phyloP scores from a whole-genome alignment of 2,113 vertebrate genomes.

The Heteronetta atricapilla region DNA sequence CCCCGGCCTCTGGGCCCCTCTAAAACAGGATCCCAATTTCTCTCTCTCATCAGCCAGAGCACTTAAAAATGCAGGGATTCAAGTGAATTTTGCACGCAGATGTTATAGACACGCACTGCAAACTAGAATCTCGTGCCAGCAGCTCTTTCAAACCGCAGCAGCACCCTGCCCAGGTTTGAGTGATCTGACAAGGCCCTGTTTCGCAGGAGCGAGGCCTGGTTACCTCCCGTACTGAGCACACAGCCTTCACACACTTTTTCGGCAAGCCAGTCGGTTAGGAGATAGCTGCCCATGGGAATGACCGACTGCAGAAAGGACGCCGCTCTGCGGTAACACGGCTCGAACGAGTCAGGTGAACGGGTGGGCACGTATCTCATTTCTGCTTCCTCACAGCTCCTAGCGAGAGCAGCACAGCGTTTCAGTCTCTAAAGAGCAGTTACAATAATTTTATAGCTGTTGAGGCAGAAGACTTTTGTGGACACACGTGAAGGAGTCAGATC shows the following conservation, averaged over 20 bases:
- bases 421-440: not conserved
- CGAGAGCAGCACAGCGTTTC: not conserved
- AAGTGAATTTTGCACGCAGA: not conserved
- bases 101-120: not conserved
- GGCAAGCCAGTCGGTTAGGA: not conserved
- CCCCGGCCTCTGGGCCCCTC: fast-evolving
- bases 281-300: not conserved
- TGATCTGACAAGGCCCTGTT: not conserved
- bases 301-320: not conserved
- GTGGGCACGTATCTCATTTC: fast-evolving
- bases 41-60: not conserved
- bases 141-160: fast-evolving
- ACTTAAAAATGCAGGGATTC: not conserved
- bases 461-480: not conserved
- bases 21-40: not conserved
- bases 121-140: not conserved
- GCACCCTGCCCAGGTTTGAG: not conserved
- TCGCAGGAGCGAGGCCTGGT: not conserved
- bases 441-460: not conserved
- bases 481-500: not conserved
- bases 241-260: not conserved
- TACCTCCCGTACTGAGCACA: not conserved
- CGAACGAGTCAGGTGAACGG: not conserved
- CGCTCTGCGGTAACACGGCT: not conserved
- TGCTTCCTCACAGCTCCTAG: not conserved